Evolutionary conservation across 1,140 invertebrate species (phyloP), one percentile per base, ranked within the genome.

Genomic region (Drosophila biarmipes): DNA sequence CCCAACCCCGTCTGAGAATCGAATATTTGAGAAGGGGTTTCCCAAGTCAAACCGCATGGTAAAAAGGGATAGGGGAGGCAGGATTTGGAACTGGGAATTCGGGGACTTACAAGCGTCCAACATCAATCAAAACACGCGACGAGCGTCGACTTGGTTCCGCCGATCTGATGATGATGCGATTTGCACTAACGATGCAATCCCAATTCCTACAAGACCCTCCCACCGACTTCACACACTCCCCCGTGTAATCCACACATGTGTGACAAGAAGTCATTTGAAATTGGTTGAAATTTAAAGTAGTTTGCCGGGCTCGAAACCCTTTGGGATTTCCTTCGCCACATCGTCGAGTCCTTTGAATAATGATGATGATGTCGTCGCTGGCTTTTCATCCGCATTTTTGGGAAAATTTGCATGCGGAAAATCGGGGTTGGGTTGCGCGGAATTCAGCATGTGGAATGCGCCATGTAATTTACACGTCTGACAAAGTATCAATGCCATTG

Each of bases 401-500:
- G 43, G 40, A 67, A 84, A 80, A 89, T 89, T 89, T 89, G 84
- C 84, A 89, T 89, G 84, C 72, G 79, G 84, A 57, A 73, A 67
- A 76, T 73, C 59, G 80, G 80, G 80, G 80, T 56, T 56, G 84
- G 55, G 21, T 62, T 52, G 54, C 37, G 78, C 56, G 63, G 73
- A 85, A 86, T 76, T 73, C 68, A 74, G 79, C 84, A 77, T 89
- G 84, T 89, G 66, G 66, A 86, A 87, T 78, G 79, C 84, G 78
- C 85, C 84, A 77, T 89, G 84, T 89, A 89, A 89, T 89, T 89
- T 89, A 78, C 84, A 89, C 84, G 79, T 89, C 80, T 89, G 84
- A 89, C 84, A 89, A 89, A 89, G 84, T 89, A 89, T 89, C 84
- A 89, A 89, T 89, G 85, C 87, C 87, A 84, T 78, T 73, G 79